Conservation (phyloP, 2,113 vertebrate species). For the Leuciscus idus region DNA sequence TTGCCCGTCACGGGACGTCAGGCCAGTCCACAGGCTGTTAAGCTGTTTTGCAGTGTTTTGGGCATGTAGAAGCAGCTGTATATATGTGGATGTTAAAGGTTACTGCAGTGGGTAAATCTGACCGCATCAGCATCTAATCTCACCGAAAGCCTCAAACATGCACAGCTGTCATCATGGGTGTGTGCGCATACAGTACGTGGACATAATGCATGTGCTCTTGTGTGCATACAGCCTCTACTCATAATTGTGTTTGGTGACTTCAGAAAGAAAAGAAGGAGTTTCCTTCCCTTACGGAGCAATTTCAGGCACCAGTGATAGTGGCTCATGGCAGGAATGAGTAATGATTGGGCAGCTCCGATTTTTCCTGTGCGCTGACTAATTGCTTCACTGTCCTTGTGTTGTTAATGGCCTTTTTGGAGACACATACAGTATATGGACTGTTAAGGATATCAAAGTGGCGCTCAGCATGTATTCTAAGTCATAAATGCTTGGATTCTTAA, state of each 20-base stretch:
- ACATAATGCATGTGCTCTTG: constrained; percentile 14
- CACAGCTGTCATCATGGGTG: constrained; percentile 61
- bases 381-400: constrained; percentile 52
- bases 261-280: background rate
- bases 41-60: constrained; percentile 16
- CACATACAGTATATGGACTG: constrained; percentile 63
- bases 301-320: constrained; percentile 21
- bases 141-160: constrained; percentile 58
- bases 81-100: constrained; percentile 21
- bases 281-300: background rate
- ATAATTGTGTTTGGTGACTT: background rate
- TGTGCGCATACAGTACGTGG: constrained; percentile 11
- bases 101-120: constrained; percentile 63
- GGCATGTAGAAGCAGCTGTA: constrained; percentile 8
- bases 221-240: constrained; percentile 49
- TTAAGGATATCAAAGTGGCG: constrained; percentile 45
- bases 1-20: background rate
- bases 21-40: background rate
- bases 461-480: background rate
- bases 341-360: constrained; percentile 22
- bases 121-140: constrained; percentile 70
- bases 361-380: constrained; percentile 50
- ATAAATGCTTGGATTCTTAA: background rate
- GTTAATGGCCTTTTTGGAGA: constrained; percentile 57
- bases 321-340: constrained; percentile 43